Base-by-base conservation (phyloP, 2,888 invertebrate genomes). In the Heteropelma amictum region DNA sequence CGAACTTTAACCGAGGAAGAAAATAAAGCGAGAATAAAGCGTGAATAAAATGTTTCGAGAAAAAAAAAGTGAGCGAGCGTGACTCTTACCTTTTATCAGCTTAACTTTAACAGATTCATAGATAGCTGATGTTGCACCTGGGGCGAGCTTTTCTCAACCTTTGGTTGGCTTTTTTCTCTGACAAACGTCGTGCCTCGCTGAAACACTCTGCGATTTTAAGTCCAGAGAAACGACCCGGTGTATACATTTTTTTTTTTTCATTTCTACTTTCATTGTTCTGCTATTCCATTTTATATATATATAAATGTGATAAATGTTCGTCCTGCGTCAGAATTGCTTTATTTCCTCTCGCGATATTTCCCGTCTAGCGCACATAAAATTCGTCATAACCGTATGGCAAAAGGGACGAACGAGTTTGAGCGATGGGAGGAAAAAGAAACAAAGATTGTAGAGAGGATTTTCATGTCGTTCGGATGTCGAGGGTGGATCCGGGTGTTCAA, bases 81-180 rank as follows among this genome's bases (percentile, higher is more conserved):
- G 75, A 71, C 71, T 56, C 49, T 54, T 49, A 40, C 49, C 33
- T 60, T 56, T 75, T 63, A 71, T 71, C 71, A 75, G 67, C 71
- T 58, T 42, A 45, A 58, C 71, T 35, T 63, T 51, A 40, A 40
- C 71, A 71, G 49, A 8, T 49, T 26, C 35, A n/a, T 23, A n/a
- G n/a, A 10, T 19, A 45, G 38, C 33, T 35, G 61, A 63, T 38
- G 51, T 63, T 71, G 63, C 75, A 71, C 71, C 71, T 63, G 67
- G 54, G 54, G 23, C 40, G 33, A 63, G 17, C 67, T 61, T 69
- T 58, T 60, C 30, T 63, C 38, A 26, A 47, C 65, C 23, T 61
- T 53, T 54, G 65, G 56, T 42, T 40, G 58, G 21, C 38, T 71
- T 35, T 63, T 21, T 54, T 38, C 58, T 19, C 33, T 40, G 58